Evolutionary conservation across 92 coral and sea anemone genomes (phyloP).

Genomic region (Heliopora coerulea): DNA sequence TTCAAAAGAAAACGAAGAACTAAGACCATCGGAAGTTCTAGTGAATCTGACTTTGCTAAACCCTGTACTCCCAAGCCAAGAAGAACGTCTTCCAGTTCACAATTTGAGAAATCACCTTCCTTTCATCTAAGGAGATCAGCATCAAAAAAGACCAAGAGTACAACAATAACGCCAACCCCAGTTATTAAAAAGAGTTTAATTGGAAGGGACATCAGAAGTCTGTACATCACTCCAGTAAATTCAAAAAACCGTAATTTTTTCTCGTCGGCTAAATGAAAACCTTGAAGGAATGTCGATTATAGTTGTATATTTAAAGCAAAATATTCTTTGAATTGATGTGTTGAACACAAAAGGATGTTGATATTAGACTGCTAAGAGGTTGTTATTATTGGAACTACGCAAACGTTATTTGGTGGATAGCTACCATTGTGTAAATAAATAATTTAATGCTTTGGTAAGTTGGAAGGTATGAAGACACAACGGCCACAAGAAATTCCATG

Average conservation of each 20-base stretch:
- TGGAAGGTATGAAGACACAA: no score
- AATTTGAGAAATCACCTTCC: slow-evolving; percentile 30
- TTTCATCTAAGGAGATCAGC: background rate
- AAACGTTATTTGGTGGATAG: no score
- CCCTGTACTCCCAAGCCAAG: slow-evolving; percentile 11
- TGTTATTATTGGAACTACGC: no score
- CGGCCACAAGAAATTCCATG: no score
- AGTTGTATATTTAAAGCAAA: background rate
- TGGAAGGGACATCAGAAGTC: slow-evolving; percentile 28
- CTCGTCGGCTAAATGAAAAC: background rate
- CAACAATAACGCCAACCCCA: background rate
- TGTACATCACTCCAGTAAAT: slow-evolving; percentile 25
- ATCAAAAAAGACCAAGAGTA: slow-evolving; percentile 7
- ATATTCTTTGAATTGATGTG: background rate
- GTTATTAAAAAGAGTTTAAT: slow-evolving; percentile 28
- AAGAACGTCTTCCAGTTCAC: slow-evolving; percentile 31
- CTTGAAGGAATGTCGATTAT: background rate
- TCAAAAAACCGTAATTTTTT: slow-evolving; percentile 5
- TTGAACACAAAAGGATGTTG: no score
- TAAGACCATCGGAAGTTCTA: slow-evolving; percentile 36
- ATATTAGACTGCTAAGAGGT: no score
- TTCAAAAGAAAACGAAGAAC: slow-evolving; percentile 46
- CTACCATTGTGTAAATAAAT: no score
- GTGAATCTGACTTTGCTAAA: slow-evolving; percentile 11
- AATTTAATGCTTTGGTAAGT: no score